phyloP scores from a whole-genome alignment of 2,888 invertebrate genomes.

The Papilio demoleus region DNA sequence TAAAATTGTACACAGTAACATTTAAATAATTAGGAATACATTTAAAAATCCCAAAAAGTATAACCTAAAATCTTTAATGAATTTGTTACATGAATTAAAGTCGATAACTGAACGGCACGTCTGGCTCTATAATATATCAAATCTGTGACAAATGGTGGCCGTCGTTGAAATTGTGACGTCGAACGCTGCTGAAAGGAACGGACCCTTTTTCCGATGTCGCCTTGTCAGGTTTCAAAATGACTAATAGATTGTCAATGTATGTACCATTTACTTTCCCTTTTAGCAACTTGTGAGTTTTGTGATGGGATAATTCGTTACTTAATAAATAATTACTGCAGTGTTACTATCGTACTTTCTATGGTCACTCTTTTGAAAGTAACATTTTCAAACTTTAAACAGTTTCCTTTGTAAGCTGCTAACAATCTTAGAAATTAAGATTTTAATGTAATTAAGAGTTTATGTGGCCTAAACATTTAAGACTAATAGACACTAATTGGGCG shows the following conservation, averaged over 20 bases:
- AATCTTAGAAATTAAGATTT: no score
- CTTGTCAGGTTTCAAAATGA: conserved; percentile 60
- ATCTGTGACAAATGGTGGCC: conserved; percentile 62
- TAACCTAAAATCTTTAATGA: conserved; percentile 1
- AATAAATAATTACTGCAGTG: not conserved
- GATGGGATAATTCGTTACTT: conserved; percentile 22
- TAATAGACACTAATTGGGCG: no score
- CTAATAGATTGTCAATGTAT: conserved; percentile 62
- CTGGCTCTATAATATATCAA: conserved; percentile 36
- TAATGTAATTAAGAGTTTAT: no score
- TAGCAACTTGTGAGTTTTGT: conserved; percentile 17
- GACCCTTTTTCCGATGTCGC: conserved; percentile 53
- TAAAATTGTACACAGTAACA: no score
- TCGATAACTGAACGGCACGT: conserved; percentile 25
- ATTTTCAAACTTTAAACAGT: no score
- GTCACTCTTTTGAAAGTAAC: no score
- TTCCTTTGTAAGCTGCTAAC: no score
- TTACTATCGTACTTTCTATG: not conserved
- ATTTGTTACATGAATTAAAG: conserved; percentile 26
- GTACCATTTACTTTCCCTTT: conserved; percentile 55
- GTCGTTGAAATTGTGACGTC: conserved; percentile 54
- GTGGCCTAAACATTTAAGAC: no score
- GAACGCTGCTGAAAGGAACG: conserved; percentile 51
- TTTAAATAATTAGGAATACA: no score
- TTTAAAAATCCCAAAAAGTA: not conserved